Conservation (phyloP, 2,113 vertebrate genomes). For the Nothocercus julius region DNA sequence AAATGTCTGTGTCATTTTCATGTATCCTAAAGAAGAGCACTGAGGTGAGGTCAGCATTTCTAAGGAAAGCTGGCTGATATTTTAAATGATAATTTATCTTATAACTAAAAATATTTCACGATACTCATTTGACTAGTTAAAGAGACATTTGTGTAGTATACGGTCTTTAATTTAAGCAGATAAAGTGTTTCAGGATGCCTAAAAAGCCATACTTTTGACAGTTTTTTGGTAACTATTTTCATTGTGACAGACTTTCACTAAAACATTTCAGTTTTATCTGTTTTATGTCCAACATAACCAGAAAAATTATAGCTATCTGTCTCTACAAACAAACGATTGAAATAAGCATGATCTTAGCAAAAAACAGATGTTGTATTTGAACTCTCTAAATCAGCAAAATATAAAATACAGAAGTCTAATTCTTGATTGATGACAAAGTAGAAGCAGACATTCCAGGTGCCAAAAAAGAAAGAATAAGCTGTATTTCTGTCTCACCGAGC, state of each 20-base stretch:
- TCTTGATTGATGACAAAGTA: neutral
- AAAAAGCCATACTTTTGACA: neutral
- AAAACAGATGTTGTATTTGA: neutral
- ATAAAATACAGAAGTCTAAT: neutral
- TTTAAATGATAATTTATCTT: conserved; percentile 10
- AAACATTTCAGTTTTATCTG: neutral
- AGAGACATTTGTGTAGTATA: neutral
- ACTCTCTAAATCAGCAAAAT: neutral
- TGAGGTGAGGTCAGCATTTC: neutral
- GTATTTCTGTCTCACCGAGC: neutral
- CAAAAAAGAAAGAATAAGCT: neutral
- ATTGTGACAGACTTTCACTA: neutral
- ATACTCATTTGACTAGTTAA: neutral
- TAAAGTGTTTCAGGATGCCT: neutral
- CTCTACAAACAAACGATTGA: neutral
- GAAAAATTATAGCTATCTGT: neutral
- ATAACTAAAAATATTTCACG: conserved; percentile 11
- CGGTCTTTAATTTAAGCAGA: neutral
- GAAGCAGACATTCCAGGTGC: neutral
- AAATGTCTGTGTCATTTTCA: neutral
- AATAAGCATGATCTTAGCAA: neutral
- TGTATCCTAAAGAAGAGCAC: neutral
- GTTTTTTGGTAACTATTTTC: neutral
- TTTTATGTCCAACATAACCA: neutral
- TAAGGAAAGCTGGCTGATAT: conserved; percentile 4